Evolutionary conservation across 2,888 invertebrate genomes (phyloP).

Genomic region (Archips crataeganus): DNA sequence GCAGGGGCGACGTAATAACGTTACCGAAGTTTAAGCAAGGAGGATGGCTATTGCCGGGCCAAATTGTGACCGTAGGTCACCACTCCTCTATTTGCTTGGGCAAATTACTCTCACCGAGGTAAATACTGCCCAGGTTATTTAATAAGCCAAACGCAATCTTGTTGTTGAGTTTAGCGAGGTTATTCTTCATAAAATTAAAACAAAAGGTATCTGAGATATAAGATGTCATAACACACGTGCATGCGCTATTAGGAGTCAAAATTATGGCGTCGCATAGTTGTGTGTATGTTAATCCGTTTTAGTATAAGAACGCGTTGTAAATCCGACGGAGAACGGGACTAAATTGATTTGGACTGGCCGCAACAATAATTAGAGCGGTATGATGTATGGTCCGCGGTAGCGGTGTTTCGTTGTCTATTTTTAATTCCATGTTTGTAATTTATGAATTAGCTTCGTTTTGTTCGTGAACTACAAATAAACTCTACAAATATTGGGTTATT

Average conservation of each 20-base stretch:
- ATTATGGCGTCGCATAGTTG: constrained; percentile 66
- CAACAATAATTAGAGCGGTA: constrained; percentile 73
- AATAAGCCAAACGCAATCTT: constrained; percentile 63
- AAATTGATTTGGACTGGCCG: constrained; percentile 75
- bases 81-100: constrained; percentile 70
- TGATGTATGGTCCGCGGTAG: constrained; percentile 58
- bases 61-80: constrained; percentile 79
- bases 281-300: constrained; percentile 66
- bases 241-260: constrained; percentile 72
- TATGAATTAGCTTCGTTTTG: constrained; percentile 40
- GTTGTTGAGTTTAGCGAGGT: constrained; percentile 37
- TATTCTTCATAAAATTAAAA: constrained; percentile 59
- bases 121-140: constrained; percentile 71
- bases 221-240: constrained; percentile 66
- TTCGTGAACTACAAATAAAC: constrained; percentile 23
- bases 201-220: constrained; percentile 58
- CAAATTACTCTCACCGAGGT: constrained; percentile 71
- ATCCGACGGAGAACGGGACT: constrained; percentile 59
- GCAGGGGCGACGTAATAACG: constrained; percentile 76
- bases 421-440: constrained; percentile 40
- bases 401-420: constrained; percentile 40
- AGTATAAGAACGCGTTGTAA: constrained; percentile 69
- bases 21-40: constrained; percentile 79
- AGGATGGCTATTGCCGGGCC: constrained; percentile 71
- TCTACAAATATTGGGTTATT: background rate